Evolutionary conservation across 2,113 vertebrate species (phyloP), one percentile per base, ranked within the genome.

Genomic region (Prinia subflava): DNA sequence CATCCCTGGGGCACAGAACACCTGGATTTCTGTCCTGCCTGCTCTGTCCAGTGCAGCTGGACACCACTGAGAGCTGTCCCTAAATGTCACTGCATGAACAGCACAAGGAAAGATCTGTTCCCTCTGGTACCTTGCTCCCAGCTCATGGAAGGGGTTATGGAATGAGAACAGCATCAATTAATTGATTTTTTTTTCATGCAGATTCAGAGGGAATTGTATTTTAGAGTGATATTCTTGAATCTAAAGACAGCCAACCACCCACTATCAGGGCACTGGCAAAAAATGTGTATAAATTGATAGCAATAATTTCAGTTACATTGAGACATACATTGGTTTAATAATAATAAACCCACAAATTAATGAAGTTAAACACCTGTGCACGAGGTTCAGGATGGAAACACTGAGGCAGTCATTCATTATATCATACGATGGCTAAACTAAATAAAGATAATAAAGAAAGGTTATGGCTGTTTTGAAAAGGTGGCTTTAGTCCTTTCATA

Each of bases 401-500:
- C 19, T 74, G 77, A 94, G 65, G 57, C n/a, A 79, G 77, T 81
- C 75, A 50, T 71, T 78, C 5, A 3, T 56, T 69, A 25, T 46
- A 85, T 47, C 42, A 14, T n/a, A 65, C 15, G 55, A 78, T 60
- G 59, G 53, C 49, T 88, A 81, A 88, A 65, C 64, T 91, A 96
- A 94, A 69, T 28, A 70, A 75, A 77, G 71, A 92, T 56, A 65
- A 82, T 77, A 82, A 86, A 75, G 85, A 83, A 85, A 95, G 71
- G 56, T 74, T 74, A 55, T 75, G 50, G 63, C 73, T 87, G 73
- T 84, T 95, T 93, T 55, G 78, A 90, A 95, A 95, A 91, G 82
- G 90, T 93, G 60, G 7, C 28, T 83, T 89, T 96, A 76, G 81
- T 33, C 74, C 93, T 95, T 95, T 80, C 96, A 82, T 82, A 74